Evolutionary conservation across 2,888 invertebrate genomes (phyloP).

Genomic region (Dromius quadrimaculatus): DNA sequence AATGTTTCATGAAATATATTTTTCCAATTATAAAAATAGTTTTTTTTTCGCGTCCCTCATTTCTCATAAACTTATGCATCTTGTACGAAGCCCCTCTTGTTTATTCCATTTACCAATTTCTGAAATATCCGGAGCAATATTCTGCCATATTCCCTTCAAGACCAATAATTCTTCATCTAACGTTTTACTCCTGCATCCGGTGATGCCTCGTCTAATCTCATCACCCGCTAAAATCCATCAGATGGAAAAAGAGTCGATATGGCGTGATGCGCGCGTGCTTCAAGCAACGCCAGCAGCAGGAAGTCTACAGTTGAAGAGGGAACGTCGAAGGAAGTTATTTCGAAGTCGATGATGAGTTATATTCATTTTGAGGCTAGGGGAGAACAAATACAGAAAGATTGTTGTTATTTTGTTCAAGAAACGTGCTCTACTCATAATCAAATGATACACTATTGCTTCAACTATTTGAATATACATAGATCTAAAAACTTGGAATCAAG

Average conservation of each 20-base stretch:
- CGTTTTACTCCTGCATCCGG: neutral
- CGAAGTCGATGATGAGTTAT: constrained; percentile 14
- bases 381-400: too few relatives aligned
- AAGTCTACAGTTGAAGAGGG: neutral
- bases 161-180: neutral
- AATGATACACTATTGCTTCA: too few relatives aligned
- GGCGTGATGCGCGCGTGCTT: too few relatives aligned
- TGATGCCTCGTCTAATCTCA: neutral
- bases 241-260: neutral
- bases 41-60: too few relatives aligned
- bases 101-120: neutral
- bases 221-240: constrained; percentile 3
- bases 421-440: too few relatives aligned
- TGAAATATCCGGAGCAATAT: constrained; percentile 3
- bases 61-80: too few relatives aligned
- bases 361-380: neutral
- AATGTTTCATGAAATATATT: too few relatives aligned
- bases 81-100: neutral
- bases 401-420: neutral
- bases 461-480: too few relatives aligned
- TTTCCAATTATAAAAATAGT: too few relatives aligned
- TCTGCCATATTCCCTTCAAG: neutral
- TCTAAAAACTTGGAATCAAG: too few relatives aligned
- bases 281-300: neutral
- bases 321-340: constrained; percentile 14